Evolutionary conservation across 2,113 vertebrate species (phyloP).

Genomic region (Coreoperca whiteheadi): DNA sequence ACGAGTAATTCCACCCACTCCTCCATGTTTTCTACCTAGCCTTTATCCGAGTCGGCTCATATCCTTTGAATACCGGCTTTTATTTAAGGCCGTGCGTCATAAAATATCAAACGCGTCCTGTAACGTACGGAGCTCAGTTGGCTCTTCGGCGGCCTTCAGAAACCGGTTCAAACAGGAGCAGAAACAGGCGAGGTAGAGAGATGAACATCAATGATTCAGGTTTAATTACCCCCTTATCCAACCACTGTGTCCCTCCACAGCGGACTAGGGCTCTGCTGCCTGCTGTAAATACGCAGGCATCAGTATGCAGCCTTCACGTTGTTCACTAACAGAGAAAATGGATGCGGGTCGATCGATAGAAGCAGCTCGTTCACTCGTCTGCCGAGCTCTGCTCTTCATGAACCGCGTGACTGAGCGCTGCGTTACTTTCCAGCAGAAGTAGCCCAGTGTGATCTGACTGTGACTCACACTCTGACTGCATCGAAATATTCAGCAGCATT

Average conservation of each 20-base stretch:
- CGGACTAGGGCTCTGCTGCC: not conserved
- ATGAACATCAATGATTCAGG: constrained; percentile 14
- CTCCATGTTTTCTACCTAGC: too few species aligned
- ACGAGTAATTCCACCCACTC: too few species aligned
- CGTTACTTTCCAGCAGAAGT: not conserved
- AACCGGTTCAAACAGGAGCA: not conserved
- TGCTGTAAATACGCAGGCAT: constrained; percentile 11
- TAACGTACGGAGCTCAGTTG: not conserved
- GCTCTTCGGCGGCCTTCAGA: not conserved
- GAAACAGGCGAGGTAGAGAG: not conserved
- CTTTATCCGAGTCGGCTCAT: too few species aligned
- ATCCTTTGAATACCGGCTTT: not conserved
- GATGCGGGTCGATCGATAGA: not conserved
- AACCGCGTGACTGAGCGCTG: not conserved
- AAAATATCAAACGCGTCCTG: not conserved
- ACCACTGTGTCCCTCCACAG: not conserved
- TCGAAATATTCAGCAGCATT: not conserved
- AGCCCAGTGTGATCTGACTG: not conserved
- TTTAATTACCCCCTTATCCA: not conserved
- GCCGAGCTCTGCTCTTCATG: not conserved
- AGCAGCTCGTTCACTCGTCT: not conserved
- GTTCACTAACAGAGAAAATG: not conserved
- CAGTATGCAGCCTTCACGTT: not conserved
- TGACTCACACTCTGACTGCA: not conserved
- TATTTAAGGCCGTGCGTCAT: not conserved